Base-by-base conservation (phyloP, 2,797 vertebrate genomes). In the Clarias platycephalus region DNA sequence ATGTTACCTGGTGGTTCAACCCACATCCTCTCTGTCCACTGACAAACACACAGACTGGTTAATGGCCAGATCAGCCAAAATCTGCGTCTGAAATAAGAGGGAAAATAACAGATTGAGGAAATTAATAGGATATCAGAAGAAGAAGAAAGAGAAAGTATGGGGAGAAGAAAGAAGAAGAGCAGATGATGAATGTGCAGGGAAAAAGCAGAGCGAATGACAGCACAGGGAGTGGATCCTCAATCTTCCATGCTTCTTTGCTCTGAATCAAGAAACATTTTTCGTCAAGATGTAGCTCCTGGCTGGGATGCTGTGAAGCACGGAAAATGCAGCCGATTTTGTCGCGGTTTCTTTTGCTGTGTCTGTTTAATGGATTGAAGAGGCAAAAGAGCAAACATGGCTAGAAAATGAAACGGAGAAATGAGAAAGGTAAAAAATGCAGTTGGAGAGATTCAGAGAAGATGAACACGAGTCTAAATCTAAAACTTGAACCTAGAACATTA, bases 291-390 rank as follows among this genome's bases (percentile, higher is more conserved):
- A 91, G 91, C 91, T 89, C 85, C 89, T 91, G 89, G 89, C 90
- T 84, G 83, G 85, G 85, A 88, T 83, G 85, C 87, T 87, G 49
- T 80, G 37, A 77, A 90, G 90, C 86, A 87, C 86, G 91, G 90
- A 90, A 92, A 89, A 85, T 70, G 60, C 58, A 84, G 85, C 85
- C 90, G 89, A 91, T 93, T 90, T 92, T 66, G 40, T 55, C 31
- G 53, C 88, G 86, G 89, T 88, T 87, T 88, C 90, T 91, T 90
- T 78, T 87, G 90, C 87, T 60, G 87, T 87, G 89, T 89, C 88
- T 88, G 89, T 90, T 91, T 88, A 86, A 84, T 74, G 70, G 82
- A 40, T 53, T 60, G 75, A 37, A 60, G 34, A 28, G 37, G 1
- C 16, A 10, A 66, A 66, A 26, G 16, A 49, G 20, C 75, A 64